These are phyloP conservation scores for Cygnus buccinator DNA, from an alignment of 2,113 vertebrate genomes.

Conservation along the genomic window DNA sequence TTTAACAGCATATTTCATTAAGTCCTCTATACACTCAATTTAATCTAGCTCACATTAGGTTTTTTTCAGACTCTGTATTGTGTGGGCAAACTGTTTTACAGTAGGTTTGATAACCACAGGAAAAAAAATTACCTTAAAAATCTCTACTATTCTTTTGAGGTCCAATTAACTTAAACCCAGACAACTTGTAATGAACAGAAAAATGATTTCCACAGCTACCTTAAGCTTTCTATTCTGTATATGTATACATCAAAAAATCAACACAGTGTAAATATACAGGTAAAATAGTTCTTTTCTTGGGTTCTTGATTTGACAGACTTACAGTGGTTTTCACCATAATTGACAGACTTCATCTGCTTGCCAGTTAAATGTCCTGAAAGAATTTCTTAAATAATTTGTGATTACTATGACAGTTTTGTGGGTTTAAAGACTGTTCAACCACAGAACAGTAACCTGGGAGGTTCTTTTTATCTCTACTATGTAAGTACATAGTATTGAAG, in stretches of 20 bases:
- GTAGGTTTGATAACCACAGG: slow-evolving; percentile 39
- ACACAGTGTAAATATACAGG: not conserved
- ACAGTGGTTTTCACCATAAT: slow-evolving; percentile 20
- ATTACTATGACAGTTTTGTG: not conserved
- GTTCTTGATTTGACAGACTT: slow-evolving; percentile 40
- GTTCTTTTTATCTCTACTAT: not conserved
- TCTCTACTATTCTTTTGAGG: slow-evolving; percentile 39
- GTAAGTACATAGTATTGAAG: not conserved
- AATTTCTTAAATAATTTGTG: slow-evolving; percentile 55
- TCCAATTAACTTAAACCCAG: slow-evolving; percentile 50
- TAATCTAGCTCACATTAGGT: slow-evolving; percentile 25
- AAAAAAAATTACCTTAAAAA: slow-evolving; percentile 57
- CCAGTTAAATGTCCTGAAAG: slow-evolving; percentile 48
- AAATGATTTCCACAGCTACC: slow-evolving; percentile 35
- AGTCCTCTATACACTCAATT: slow-evolving; percentile 20
- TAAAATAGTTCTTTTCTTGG: slow-evolving; percentile 37
- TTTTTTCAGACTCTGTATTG: not conserved
- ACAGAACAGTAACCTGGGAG: not conserved
- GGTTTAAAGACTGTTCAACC: slow-evolving; percentile 41
- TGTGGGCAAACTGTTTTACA: slow-evolving; percentile 56
- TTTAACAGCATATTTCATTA: slow-evolving; percentile 63
- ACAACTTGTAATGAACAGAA: slow-evolving; percentile 61
- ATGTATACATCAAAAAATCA: slow-evolving; percentile 22
- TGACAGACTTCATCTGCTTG: slow-evolving; percentile 39
- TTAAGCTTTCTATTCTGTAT: slow-evolving; percentile 22